Evolutionary conservation across 2,113 vertebrate genomes (phyloP).

Genomic region (Paramisgurnus dabryanus): DNA sequence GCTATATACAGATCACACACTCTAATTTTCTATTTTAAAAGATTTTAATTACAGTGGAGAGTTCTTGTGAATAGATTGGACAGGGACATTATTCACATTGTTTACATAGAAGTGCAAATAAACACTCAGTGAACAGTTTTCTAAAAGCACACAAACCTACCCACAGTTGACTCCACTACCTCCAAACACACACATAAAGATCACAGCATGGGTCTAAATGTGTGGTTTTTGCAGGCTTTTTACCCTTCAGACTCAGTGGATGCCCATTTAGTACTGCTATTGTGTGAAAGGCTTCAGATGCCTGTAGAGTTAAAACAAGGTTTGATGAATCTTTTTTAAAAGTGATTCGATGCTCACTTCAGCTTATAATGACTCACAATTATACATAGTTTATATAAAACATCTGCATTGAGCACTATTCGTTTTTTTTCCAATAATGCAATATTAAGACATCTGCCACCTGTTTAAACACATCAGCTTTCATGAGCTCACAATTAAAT

Average conservation of each 20-base stretch:
- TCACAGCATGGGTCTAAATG: not conserved
- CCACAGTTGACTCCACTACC: not conserved
- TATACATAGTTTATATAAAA: not conserved
- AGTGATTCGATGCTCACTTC: not conserved
- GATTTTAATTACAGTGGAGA: conserved; percentile 33
- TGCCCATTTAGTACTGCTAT: conserved; percentile 33
- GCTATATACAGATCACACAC: conserved; percentile 39
- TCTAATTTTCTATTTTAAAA: conserved; percentile 33
- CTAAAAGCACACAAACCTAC: not conserved
- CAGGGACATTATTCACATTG: not conserved
- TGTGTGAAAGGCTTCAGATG: not conserved
- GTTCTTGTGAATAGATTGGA: conserved; percentile 19
- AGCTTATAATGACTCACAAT: not conserved
- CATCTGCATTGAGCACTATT: not conserved
- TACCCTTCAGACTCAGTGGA: conserved; percentile 18
- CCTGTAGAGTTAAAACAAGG: not conserved
- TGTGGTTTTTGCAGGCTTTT: not conserved
- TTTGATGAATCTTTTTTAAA: not conserved
- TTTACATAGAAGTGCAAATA: conserved; percentile 26
- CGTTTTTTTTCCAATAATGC: not conserved
- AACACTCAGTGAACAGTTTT: conserved; percentile 12
- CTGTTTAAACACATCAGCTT: not conserved
- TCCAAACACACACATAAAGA: not conserved
- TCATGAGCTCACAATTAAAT: not conserved
- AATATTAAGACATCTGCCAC: not conserved